Evolutionary conservation across 1,140 invertebrate genomes (phyloP).

Genomic region (Lepidurus packardi): DNA sequence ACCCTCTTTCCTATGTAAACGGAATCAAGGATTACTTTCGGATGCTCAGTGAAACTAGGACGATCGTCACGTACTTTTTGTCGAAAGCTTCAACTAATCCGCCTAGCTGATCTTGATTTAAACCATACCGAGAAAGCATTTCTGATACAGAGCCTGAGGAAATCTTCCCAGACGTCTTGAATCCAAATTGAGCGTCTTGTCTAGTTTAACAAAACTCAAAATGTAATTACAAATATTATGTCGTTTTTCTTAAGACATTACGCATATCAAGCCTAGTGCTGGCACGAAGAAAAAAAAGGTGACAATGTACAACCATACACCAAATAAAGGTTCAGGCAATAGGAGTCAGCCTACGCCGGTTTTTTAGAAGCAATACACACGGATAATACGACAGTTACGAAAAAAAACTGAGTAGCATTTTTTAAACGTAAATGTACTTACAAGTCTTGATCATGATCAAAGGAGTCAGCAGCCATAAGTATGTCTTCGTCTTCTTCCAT

Average conservation of each 20-base stretch:
- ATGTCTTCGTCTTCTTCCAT: background rate
- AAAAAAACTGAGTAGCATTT: background rate
- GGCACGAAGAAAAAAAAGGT: too few species aligned
- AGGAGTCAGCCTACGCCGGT: background rate
- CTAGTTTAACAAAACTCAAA: background rate
- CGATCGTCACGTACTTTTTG: background rate
- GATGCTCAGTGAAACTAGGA: background rate
- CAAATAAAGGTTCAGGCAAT: background rate
- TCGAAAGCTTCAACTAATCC: slow-evolving; percentile 15
- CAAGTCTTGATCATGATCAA: background rate
- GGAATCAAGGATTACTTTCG: background rate
- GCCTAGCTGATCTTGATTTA: background rate
- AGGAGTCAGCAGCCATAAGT: background rate
- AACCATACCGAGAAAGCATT: background rate
- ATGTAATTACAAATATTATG: background rate
- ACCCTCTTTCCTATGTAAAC: background rate
- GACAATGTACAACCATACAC: background rate
- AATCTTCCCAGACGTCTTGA: background rate
- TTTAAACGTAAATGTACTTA: background rate
- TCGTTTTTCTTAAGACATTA: background rate
- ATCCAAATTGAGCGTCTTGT: slow-evolving; percentile 3
- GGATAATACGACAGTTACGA: background rate
- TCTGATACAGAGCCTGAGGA: background rate
- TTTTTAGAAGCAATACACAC: background rate
- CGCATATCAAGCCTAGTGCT: too few species aligned